These are phyloP conservation scores for Notothenia rossii DNA, from an alignment of 2,113 vertebrate genomes.

Conservation along the genomic window DNA sequence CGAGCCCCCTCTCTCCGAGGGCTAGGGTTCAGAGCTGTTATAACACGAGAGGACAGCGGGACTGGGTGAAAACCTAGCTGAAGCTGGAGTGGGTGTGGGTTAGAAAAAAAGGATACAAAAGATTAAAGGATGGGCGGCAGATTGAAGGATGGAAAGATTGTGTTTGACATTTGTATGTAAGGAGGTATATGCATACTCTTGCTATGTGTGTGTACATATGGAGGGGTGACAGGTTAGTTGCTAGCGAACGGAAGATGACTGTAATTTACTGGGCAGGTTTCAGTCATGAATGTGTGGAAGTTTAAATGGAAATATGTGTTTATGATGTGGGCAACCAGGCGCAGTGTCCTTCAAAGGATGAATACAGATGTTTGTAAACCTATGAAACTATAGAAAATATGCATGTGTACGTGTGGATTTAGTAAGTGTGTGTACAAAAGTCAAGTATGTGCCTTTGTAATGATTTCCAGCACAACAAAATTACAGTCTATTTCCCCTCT, in stretches of 20 bases:
- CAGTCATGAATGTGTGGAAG: slow-evolving; percentile 24
- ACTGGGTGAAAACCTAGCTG: slow-evolving; percentile 75
- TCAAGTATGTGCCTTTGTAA: not conserved
- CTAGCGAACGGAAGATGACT: slow-evolving; percentile 34
- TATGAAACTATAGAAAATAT: slow-evolving; percentile 12
- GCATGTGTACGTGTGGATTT: not conserved
- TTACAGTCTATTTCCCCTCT: not conserved
- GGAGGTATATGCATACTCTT: not conserved
- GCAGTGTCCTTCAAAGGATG: slow-evolving; percentile 47
- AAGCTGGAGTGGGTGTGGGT: slow-evolving; percentile 20
- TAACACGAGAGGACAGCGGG: slow-evolving; percentile 76
- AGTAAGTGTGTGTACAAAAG: not conserved
- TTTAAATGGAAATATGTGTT: slow-evolving; percentile 39
- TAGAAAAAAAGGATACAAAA: slow-evolving; percentile 39
- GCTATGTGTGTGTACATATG: not conserved
- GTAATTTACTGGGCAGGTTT: slow-evolving; percentile 48
- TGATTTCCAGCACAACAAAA: not conserved
- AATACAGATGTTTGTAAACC: slow-evolving; percentile 37
- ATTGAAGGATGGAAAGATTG: slow-evolving; percentile 47
- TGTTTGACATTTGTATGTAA: slow-evolving; percentile 45
- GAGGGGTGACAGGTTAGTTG: slow-evolving; percentile 11
- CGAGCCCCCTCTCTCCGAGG: slow-evolving; percentile 63
- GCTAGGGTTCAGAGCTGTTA: slow-evolving; percentile 76
- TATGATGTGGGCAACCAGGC: not conserved
- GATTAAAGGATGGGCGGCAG: slow-evolving; percentile 53